Evolutionary conservation across 2,888 invertebrate species (phyloP), one percentile per base, ranked within the genome.

Genomic region (Stramonita haemastoma): DNA sequence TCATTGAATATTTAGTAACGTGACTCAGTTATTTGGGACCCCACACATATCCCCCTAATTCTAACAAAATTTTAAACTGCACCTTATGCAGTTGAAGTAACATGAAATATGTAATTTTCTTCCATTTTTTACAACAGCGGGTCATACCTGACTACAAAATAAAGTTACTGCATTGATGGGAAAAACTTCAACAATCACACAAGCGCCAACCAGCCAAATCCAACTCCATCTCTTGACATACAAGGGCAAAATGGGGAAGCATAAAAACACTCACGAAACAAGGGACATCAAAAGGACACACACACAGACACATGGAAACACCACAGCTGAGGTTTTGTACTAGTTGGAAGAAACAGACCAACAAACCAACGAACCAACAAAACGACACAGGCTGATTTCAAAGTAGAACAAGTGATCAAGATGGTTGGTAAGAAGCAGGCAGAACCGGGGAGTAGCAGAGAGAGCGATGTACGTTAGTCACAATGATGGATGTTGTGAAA

Each of bases 401-500:
- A 26, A 73, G 73, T n/a, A 73, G n/a, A 22, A 8, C 8, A n/a
- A n/a, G 11, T 73, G 73, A 46, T 46, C 46, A 46, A 46, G 46
- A 46, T 46, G 46, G n/a, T n/a, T n/a, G n/a, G n/a, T n/a, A n/a
- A 70, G 70, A 73, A 73, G 34, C 34, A 34, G 34, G 36, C 46
- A 26, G 46, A 36, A 6, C 26, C 4, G 19, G 29, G 22, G 81
- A 15, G 34, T 34, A 79, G 22, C 26, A 36, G 46, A 46, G 5
- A 79, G 34, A 60, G 15, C 22, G 1, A 60, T 60, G 60, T 60
- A 60, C n/a, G 36, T 86, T 70, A 86, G 73, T 86, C 66, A 86
- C 32, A 86, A 29, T 32, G 86, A 86, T 86, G 66, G 26, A 34
- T 66, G 57, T 17, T 26, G 26, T 46, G 46, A 79, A 79, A 79